Percentiles rank a stretch among this genome's conserved stretches.
Evolutionary conservation across 2,888 invertebrate species (phyloP).

Genomic region (Chymomyza fuscimana): DNA sequence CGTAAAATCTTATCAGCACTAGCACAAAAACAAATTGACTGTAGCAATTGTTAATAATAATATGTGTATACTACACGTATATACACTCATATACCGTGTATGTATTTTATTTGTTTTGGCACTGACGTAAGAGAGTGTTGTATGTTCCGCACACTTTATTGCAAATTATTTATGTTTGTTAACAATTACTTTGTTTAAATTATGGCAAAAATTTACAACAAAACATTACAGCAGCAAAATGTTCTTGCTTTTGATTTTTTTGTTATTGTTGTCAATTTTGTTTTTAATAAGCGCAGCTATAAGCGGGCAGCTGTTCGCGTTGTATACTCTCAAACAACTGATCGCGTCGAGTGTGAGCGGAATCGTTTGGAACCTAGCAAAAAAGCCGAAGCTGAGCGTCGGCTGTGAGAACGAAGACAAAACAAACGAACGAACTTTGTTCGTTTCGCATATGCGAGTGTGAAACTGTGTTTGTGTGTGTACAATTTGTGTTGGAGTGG

Average conservation of each 20-base stretch:
- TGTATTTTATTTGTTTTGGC: slow-evolving; percentile 6
- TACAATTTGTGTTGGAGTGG: slow-evolving; percentile 8
- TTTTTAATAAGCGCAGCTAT: slow-evolving; percentile 63
- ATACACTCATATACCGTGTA: not conserved
- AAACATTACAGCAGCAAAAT: slow-evolving; percentile 29
- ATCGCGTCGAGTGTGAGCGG: slow-evolving; percentile 43
- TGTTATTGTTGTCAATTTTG: slow-evolving; percentile 41
- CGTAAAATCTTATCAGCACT: slow-evolving; percentile 61
- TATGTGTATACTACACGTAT: not conserved
- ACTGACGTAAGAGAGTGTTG: slow-evolving; percentile 15
- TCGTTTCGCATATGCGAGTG: slow-evolving; percentile 27
- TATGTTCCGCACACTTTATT: slow-evolving; percentile 34
- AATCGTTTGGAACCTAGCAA: not conserved
- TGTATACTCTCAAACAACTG: slow-evolving; percentile 55
- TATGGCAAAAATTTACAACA: slow-evolving; percentile 69
- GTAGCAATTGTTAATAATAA: slow-evolving; percentile 33
- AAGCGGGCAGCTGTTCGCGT: not conserved
- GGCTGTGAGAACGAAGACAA: slow-evolving; percentile 21
- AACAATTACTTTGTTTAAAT: slow-evolving; percentile 55
- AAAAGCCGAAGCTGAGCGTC: slow-evolving; percentile 4
- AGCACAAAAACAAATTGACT: too few relatives aligned
- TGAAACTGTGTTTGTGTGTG: slow-evolving; percentile 4
- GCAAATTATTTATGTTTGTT: slow-evolving; percentile 45
- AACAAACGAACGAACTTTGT: slow-evolving; percentile 36
- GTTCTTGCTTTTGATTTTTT: slow-evolving; percentile 19